A percentile compares a stretch with the other conserved stretches of the same genome.
phyloP scores from a whole-genome alignment of 2,113 vertebrate genomes.

The Dicerorhinus sumatrensis region DNA sequence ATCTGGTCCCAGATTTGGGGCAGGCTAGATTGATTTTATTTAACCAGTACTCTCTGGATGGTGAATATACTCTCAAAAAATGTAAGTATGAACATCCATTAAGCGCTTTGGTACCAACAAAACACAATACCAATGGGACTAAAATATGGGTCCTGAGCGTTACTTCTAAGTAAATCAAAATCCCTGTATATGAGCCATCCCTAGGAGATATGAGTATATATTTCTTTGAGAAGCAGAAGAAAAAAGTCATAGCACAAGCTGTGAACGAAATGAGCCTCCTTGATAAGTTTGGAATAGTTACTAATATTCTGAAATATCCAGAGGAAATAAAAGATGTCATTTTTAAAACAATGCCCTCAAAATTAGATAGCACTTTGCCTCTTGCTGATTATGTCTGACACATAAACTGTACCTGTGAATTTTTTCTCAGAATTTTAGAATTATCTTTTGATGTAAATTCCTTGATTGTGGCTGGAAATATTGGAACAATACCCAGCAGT shows the following conservation, averaged over 20 bases:
- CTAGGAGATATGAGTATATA: background rate
- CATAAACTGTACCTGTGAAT: background rate
- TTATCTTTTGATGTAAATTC: slow-evolving; percentile 34
- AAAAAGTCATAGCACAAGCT: background rate
- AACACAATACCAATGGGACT: slow-evolving; percentile 66
- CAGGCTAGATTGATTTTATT: background rate
- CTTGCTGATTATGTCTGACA: background rate
- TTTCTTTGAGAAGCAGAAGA: slow-evolving; percentile 6
- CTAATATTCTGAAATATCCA: background rate
- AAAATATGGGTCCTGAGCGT: slow-evolving; percentile 49
- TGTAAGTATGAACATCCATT: slow-evolving; percentile 27
- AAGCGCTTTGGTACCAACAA: slow-evolving; percentile 56
- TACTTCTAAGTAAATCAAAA: slow-evolving; percentile 65
- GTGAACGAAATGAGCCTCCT: background rate
- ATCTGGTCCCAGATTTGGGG: background rate
- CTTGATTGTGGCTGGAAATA: background rate
- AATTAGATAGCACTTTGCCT: background rate
- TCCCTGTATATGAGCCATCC: background rate
- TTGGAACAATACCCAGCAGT: background rate
- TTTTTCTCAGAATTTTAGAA: slow-evolving; percentile 32
- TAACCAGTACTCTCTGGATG: background rate
- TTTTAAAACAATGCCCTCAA: background rate
- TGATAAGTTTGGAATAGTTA: background rate
- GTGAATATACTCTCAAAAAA: background rate
- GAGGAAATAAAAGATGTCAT: background rate